A percentile compares a stretch with the other conserved stretches of the same genome.
Conservation (phyloP, 2,113 vertebrate species). For the Alosa alosa region DNA sequence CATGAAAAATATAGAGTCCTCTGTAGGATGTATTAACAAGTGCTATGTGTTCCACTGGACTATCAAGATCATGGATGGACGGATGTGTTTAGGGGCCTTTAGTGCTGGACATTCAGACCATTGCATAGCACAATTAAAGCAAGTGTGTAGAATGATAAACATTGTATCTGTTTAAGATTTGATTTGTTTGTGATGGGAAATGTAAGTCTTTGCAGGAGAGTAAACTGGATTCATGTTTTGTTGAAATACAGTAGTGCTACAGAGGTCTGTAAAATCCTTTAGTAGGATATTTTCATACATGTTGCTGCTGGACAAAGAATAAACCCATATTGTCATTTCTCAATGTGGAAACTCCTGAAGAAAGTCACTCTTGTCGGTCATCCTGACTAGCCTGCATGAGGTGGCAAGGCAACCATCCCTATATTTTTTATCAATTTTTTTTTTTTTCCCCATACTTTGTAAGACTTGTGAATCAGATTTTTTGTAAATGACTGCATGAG, state of each 20-base stretch:
- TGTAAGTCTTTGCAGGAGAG: background rate
- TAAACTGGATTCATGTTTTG: background rate
- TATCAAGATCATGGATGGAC: background rate
- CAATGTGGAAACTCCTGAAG: background rate
- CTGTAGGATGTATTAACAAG: background rate
- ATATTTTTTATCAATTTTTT: background rate
- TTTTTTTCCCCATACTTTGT: background rate
- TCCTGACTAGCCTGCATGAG: background rate
- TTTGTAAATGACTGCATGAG: background rate
- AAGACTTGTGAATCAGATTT: background rate
- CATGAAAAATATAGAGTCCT: background rate
- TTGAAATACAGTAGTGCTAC: background rate
- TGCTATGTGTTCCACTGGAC: background rate
- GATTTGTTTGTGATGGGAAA: background rate
- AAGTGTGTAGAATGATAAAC: background rate
- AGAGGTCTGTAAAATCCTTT: background rate
- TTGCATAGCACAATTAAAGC: constrained; percentile 8
- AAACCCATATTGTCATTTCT: background rate
- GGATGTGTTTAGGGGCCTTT: background rate
- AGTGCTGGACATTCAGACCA: background rate
- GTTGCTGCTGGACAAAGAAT: background rate
- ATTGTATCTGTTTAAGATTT: background rate
- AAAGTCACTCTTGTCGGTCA: background rate
- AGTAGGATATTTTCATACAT: background rate
- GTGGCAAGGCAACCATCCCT: background rate